phyloP scores from a whole-genome alignment of 2,113 vertebrate species.

The Indri indri region DNA sequence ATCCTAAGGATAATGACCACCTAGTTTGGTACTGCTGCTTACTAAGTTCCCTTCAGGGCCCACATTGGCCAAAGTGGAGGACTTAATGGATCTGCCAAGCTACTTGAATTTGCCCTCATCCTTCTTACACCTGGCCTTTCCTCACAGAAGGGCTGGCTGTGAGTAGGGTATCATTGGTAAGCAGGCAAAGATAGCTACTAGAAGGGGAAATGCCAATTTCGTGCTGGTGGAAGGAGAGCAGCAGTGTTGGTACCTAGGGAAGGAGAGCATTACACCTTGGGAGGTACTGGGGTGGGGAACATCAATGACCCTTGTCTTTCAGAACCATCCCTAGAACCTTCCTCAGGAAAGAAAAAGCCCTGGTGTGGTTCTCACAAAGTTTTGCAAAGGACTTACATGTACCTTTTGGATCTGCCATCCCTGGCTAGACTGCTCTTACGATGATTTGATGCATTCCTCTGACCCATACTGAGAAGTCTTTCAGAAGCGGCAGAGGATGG shows the following conservation, averaged over 20 bases:
- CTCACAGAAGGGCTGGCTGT: not conserved
- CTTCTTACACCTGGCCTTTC: not conserved
- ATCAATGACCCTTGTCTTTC: not conserved
- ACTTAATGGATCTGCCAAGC: not conserved
- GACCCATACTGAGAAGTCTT: not conserved
- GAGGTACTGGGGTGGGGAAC: not conserved
- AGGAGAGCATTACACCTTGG: not conserved
- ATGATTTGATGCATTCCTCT: not conserved
- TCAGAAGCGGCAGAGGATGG: not conserved
- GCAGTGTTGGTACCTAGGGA: not conserved
- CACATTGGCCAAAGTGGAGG: not conserved
- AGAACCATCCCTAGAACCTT: not conserved
- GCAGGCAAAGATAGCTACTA: not conserved
- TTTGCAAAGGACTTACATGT: not conserved
- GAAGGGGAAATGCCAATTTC: not conserved
- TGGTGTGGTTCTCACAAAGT: not conserved
- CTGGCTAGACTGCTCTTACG: not conserved
- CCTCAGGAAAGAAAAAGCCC: not conserved
- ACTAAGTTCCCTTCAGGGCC: not conserved
- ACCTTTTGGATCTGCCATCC: not conserved
- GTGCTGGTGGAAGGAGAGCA: not conserved
- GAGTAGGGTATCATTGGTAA: not conserved
- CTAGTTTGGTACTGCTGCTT: not conserved
- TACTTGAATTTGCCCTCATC: not conserved
- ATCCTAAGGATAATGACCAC: not conserved